Evolutionary conservation across 2,797 vertebrate species (phyloP).

Genomic region (Siniperca undulata): DNA sequence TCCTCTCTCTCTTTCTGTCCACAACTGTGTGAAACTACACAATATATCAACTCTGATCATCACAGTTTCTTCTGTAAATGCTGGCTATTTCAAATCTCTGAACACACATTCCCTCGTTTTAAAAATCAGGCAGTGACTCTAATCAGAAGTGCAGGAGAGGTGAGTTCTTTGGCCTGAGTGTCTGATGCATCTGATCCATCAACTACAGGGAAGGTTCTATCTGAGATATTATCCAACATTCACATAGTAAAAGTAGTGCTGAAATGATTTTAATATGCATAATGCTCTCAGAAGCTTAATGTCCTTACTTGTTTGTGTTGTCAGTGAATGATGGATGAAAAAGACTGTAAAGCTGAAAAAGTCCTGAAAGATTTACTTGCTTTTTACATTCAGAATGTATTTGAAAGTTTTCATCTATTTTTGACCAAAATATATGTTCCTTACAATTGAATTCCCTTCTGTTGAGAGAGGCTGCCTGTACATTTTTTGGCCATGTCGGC

Average conservation of each 20-base stretch:
- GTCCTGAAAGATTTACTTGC: conserved; percentile 44
- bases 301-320: conserved; percentile 31
- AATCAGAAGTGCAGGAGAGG: conserved; percentile 51
- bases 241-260: conserved; percentile 61
- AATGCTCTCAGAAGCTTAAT: conserved; percentile 50
- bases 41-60: conserved; percentile 38
- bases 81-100: conserved; percentile 28
- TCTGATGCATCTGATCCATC: conserved; percentile 43
- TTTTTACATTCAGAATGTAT: conserved; percentile 52
- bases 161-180: conserved; percentile 75
- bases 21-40: conserved; percentile 13
- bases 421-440: conserved; percentile 54
- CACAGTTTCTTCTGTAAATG: conserved; percentile 51
- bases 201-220: conserved; percentile 13
- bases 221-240: conserved; percentile 44
- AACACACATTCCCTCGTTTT: conserved; percentile 46
- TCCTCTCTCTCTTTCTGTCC: conserved; percentile 21
- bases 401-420: conserved; percentile 46
- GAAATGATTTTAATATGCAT: conserved; percentile 53
- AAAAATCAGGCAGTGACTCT: conserved; percentile 46
- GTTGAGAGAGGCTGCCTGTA: conserved; percentile 64
- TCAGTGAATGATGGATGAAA: conserved; percentile 45
- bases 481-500: conserved; percentile 52
- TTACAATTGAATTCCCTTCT: conserved; percentile 68
- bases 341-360: conserved; percentile 65